phyloP scores from a whole-genome alignment of 1,140 invertebrate genomes.

The Papilio helenus region DNA sequence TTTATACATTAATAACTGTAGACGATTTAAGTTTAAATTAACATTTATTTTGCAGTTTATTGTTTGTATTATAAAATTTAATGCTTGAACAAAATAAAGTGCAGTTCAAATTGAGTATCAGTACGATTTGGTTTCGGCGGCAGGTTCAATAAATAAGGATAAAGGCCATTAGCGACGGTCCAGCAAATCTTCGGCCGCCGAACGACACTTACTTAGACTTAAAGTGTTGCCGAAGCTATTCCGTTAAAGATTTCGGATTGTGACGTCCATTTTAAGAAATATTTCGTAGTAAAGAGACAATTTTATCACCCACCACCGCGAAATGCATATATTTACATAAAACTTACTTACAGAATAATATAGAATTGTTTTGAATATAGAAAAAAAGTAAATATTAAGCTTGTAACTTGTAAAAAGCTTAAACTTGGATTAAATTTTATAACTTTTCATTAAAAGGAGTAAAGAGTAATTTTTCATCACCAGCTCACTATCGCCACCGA shows the following conservation, averaged over 20 bases:
- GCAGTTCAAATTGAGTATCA: slow-evolving; percentile 62
- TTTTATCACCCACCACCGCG: slow-evolving; percentile 10
- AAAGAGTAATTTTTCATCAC: too few relatives aligned
- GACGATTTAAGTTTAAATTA: too few relatives aligned
- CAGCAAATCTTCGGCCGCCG: slow-evolving; percentile 79
- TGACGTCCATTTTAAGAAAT: slow-evolving; percentile 70
- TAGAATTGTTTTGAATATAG: too few relatives aligned
- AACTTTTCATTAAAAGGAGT: too few relatives aligned
- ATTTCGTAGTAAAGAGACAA: slow-evolving; percentile 35
- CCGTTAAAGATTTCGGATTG: slow-evolving; percentile 83
- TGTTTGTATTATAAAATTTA: slow-evolving; percentile 1
- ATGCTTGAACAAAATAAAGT: neutral
- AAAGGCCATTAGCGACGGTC: slow-evolving; percentile 79
- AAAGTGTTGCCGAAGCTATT: slow-evolving; percentile 76
- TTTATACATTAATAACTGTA: too few relatives aligned
- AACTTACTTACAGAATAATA: too few relatives aligned
- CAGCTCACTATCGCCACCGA: too few relatives aligned
- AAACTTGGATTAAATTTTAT: too few relatives aligned
- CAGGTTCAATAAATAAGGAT: slow-evolving; percentile 81
- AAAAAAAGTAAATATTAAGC: too few relatives aligned
- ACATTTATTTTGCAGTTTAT: too few relatives aligned
- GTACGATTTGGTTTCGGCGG: slow-evolving; percentile 56
- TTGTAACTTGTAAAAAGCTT: too few relatives aligned
- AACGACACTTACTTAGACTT: slow-evolving; percentile 82
- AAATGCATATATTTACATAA: neutral